A percentile compares a stretch with the other conserved stretches of the same genome.
Evolutionary conservation across 2,888 invertebrate genomes (phyloP).

Genomic region (Blera fallax): DNA sequence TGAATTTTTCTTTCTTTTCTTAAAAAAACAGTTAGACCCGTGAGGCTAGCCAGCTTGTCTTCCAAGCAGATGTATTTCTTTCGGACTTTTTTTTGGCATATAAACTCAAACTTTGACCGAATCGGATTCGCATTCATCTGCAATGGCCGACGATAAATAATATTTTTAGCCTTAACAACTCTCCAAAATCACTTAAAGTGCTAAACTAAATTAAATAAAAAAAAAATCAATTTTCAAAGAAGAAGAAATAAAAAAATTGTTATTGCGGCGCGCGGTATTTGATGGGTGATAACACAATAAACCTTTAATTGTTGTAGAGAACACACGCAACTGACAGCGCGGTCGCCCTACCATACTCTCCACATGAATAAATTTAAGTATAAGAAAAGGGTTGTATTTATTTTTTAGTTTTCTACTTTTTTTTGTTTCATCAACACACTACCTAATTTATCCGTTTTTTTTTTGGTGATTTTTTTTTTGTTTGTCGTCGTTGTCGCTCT

Average conservation of each 20-base stretch:
- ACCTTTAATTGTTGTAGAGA: background rate
- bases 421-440: background rate
- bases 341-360: no score
- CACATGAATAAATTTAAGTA: background rate
- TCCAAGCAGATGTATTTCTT: no score
- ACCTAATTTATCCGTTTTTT: background rate
- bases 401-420: no score
- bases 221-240: background rate
- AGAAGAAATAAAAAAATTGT: no score
- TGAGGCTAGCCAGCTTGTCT: background rate
- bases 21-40: background rate
- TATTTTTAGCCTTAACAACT: constrained; percentile 29
- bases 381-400: no score
- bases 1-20: background rate
- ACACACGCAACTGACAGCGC: background rate
- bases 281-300: background rate
- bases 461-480: background rate
- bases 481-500: background rate
- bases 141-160: no score
- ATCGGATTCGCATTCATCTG: no score
- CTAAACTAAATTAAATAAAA: background rate
- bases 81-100: background rate
- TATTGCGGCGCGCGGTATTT: background rate
- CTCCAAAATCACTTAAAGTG: constrained; percentile 8
- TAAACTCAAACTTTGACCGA: background rate